Conservation (phyloP, 2,113 vertebrate genomes). For the Shinisaurus crocodilurus region DNA sequence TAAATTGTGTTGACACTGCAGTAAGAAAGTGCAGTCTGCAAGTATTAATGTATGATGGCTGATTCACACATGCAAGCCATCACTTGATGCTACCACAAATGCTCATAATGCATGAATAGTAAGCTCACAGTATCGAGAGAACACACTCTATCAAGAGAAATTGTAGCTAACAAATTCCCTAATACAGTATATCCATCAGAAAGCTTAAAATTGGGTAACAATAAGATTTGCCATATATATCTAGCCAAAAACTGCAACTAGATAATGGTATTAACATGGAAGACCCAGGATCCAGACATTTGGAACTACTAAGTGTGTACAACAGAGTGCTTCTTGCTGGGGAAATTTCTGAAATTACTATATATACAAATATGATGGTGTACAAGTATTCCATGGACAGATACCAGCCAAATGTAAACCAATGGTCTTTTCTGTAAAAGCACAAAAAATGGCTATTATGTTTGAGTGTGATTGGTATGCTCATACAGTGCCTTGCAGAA, state of each 20-base stretch:
- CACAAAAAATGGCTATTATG: background rate
- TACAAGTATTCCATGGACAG: background rate
- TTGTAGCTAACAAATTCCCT: background rate
- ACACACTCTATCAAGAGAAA: background rate
- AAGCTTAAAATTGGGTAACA: background rate
- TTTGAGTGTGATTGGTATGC: background rate
- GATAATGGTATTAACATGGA: no score
- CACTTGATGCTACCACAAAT: no score
- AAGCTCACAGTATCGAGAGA: background rate
- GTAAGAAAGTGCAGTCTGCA: background rate
- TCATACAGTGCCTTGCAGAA: no score
- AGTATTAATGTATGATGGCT: background rate
- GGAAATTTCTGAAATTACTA: background rate
- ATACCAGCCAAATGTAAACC: background rate
- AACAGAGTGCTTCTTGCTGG: background rate
- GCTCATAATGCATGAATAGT: background rate
- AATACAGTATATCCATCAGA: background rate
- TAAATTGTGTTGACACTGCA: background rate
- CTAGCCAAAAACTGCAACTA: no score
- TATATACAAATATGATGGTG: background rate
- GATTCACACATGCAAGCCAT: no score
- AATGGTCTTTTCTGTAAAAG: background rate
- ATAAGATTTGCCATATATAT: background rate
- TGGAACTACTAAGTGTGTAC: background rate
- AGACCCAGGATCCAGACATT: no score